phyloP scores from a whole-genome alignment of 2,888 invertebrate species.

The Drosophila multiciliata region DNA sequence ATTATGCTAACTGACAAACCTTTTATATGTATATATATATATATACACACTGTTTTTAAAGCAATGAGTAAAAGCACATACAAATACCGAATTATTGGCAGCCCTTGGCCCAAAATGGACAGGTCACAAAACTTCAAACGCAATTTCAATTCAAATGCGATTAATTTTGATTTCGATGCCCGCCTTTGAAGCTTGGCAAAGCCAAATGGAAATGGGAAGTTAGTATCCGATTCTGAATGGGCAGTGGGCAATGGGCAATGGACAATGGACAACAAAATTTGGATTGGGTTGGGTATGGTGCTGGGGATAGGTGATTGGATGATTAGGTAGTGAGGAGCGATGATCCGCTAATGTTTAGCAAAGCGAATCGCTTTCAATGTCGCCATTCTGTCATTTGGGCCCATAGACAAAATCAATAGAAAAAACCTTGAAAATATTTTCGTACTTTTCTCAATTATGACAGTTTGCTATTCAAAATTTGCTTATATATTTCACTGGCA shows the following conservation, averaged over 20 bases:
- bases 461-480: slow-evolving; percentile 42
- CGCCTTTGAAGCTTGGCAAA: slow-evolving; percentile 60
- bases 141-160: slow-evolving; percentile 71
- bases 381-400: slow-evolving; percentile 2
- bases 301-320: slow-evolving; percentile 8
- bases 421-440: slow-evolving; percentile 61
- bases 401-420: slow-evolving; percentile 61
- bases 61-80: neutral
- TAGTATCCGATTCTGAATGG: slow-evolving; percentile 17
- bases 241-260: neutral
- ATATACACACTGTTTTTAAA: too few species aligned
- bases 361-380: slow-evolving; percentile 33
- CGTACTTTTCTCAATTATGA: slow-evolving; percentile 44
- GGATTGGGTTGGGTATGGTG: neutral
- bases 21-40: too few species aligned
- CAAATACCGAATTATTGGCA: slow-evolving; percentile 12
- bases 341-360: slow-evolving; percentile 45
- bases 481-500: slow-evolving; percentile 7
- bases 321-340: slow-evolving; percentile 27
- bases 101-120: slow-evolving; percentile 28
- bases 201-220: slow-evolving; percentile 21
- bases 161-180: slow-evolving; percentile 67
- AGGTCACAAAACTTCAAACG: slow-evolving; percentile 46
- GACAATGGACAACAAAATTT: neutral
- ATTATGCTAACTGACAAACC: too few species aligned